Evolutionary conservation across 2,113 vertebrate genomes (phyloP).

Genomic region (Psittacula cyanocephala): DNA sequence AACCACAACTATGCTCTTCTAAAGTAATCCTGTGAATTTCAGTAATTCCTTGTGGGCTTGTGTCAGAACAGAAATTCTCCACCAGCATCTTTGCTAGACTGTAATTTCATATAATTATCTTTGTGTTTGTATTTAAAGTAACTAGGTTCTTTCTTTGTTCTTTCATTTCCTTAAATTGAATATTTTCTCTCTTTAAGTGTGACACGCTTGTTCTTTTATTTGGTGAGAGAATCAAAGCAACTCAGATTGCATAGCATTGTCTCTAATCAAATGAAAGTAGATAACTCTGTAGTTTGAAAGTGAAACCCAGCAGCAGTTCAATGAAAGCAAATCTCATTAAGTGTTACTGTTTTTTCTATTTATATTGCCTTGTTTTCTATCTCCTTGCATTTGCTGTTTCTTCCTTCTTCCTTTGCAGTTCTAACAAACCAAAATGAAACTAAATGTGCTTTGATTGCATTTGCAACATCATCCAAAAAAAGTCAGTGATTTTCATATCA

Average conservation of each 20-base stretch:
- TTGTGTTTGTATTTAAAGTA: slow-evolving; percentile 39
- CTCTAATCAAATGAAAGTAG: slow-evolving; percentile 61
- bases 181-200: slow-evolving; percentile 46
- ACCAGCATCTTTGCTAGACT: slow-evolving; percentile 1
- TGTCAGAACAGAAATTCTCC: background rate
- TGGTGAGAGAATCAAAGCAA: slow-evolving; percentile 44
- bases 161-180: slow-evolving; percentile 36
- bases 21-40: background rate
- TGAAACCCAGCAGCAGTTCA: slow-evolving; percentile 40
- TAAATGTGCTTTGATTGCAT: slow-evolving; percentile 15
- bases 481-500: background rate
- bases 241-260: slow-evolving; percentile 51
- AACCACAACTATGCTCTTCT: background rate
- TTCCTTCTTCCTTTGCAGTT: slow-evolving; percentile 38
- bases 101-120: slow-evolving; percentile 36
- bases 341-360: slow-evolving; percentile 46
- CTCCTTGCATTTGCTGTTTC: slow-evolving; percentile 16
- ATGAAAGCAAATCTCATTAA: slow-evolving; percentile 61
- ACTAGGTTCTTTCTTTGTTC: slow-evolving; percentile 32
- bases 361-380: slow-evolving; percentile 42
- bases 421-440: slow-evolving; percentile 27
- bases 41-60: background rate
- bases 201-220: slow-evolving; percentile 35
- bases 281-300: slow-evolving; percentile 58
- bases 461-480: slow-evolving; percentile 4